Evolutionary conservation across 2,113 vertebrate species (phyloP), one percentile per base, ranked within the genome.

Genomic region (crab-eating macaque (Macaca fascicularis)): DNA sequence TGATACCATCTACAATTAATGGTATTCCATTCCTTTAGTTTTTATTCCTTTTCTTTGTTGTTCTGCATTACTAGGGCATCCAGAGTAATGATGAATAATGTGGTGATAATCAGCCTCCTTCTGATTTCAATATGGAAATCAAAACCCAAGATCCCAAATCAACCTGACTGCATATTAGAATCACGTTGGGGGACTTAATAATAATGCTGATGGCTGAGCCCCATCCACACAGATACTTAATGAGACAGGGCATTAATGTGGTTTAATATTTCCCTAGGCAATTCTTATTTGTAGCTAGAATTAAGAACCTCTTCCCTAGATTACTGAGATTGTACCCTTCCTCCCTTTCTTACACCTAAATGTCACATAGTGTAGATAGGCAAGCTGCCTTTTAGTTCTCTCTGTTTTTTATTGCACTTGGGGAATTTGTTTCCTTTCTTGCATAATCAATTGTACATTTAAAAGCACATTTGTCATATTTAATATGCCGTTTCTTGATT

Each of bases 361-460:
- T 1, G 23, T 8, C 64, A 30, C 14, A 3, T 32, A 12, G 38
- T 5, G 0, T 2, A n/a, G 30, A 6, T 12, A 1, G 12, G 30
- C 27, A 17, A 9, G 10, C 32, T 10, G 10, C 0, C 8, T 17
- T 8, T 10, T 1, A 2, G 8, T 14, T 70, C 40, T 76, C 27
- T 38, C 45, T 81, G 10, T 13, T 30, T 61, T 78, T 48, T n/a
- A 48, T 30, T 48, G n/a, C 52, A 72, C 50, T 35, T 35, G 6
- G 45, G 23, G 12, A 17, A 81, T 83, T 88, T 2, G 14, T 55
- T 81, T 81, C 88, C 69, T 50, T 85, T 67, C 74, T 27, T 82
- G 23, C 19, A 69, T 74, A 35, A 61, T 12, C 8, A 50, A 13
- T 19, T 50, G 1, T 12, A 6, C 27, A 64, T 76, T 81, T 48